A percentile compares a stretch with the other conserved stretches of the same genome.
Evolutionary conservation across 2,888 invertebrate genomes (phyloP).

Genomic region (Heliconius charithonia): DNA sequence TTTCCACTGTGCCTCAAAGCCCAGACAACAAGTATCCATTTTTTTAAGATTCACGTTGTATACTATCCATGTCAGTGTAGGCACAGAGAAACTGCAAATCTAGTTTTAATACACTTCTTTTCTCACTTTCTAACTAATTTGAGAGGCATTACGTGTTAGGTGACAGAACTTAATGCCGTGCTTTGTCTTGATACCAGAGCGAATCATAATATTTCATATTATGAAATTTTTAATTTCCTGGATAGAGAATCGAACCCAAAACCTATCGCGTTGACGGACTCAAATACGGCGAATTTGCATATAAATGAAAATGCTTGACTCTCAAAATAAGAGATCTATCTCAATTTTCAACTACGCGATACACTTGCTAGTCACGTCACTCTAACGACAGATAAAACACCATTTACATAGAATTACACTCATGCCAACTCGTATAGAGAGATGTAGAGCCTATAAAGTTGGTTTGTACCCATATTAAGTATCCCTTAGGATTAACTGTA

Average conservation of each 20-base stretch:
- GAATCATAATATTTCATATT: no score
- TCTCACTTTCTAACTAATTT: neutral
- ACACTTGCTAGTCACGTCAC: slow-evolving; percentile 16
- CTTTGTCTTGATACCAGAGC: neutral
- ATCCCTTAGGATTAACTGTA: slow-evolving; percentile 23
- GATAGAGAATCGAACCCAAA: neutral
- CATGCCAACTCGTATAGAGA: slow-evolving; percentile 10
- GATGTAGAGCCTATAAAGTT: slow-evolving; percentile 12
- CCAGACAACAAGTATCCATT: no score
- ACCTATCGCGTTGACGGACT: neutral
- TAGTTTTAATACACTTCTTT: neutral
- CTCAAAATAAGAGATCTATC: neutral
- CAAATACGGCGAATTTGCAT: neutral
- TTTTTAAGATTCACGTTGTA: no score
- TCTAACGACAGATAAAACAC: neutral
- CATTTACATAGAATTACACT: slow-evolving; percentile 27
- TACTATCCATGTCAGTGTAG: no score
- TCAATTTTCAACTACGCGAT: neutral
- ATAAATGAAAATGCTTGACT: slow-evolving; percentile 2
- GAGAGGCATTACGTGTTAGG: neutral
- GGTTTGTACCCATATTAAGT: neutral
- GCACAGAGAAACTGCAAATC: neutral
- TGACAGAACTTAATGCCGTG: neutral
- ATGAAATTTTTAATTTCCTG: neutral
- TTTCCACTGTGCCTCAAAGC: no score